Evolutionary conservation across 2,888 invertebrate species (phyloP).

Genomic region (Dinocampus coccinellae): DNA sequence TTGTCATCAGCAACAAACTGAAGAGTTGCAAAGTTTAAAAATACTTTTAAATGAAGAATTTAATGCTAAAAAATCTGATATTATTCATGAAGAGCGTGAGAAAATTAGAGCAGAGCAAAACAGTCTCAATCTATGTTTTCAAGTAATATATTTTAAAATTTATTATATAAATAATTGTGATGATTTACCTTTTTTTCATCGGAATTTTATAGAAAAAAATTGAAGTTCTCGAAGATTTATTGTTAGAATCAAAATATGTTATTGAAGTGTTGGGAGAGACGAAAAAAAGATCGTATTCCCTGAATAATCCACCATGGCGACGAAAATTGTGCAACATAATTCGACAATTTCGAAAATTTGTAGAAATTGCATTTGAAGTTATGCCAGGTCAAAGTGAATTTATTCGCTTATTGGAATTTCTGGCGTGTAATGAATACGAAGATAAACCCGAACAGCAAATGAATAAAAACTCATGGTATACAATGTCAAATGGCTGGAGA

Average conservation of each 20-base stretch:
- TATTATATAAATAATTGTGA: background rate
- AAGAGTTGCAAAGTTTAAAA: slow-evolving; percentile 46
- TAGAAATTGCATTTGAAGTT: slow-evolving; percentile 69
- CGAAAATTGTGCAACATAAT: slow-evolving; percentile 64
- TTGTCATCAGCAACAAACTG: slow-evolving; percentile 43
- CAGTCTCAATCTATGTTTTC: slow-evolving; percentile 44
- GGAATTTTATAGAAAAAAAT: slow-evolving; percentile 49
- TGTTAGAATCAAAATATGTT: slow-evolving; percentile 43
- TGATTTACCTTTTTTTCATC: background rate
- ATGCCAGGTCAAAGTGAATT: slow-evolving; percentile 71
- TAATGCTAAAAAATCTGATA: slow-evolving; percentile 46
- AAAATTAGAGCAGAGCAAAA: slow-evolving; percentile 47
- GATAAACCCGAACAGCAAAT: no score
- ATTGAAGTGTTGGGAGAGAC: slow-evolving; percentile 36
- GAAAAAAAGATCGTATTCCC: slow-evolving; percentile 28
- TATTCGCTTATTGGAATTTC: slow-evolving; percentile 56
- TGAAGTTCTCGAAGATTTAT: slow-evolving; percentile 44
- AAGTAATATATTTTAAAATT: slow-evolving; percentile 45
- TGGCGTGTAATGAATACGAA: slow-evolving; percentile 9
- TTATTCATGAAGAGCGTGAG: slow-evolving; percentile 53
- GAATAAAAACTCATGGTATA: slow-evolving; percentile 3
- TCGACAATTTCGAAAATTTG: slow-evolving; percentile 71
- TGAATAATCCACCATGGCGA: slow-evolving; percentile 52
- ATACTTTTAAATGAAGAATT: slow-evolving; percentile 52
- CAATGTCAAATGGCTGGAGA: no score